Percentiles rank a stretch among this genome's conserved stretches.
These are phyloP conservation scores for Leptodactylus fallax DNA, from an alignment of 2,797 vertebrate species.

Conservation along the genomic window DNA sequence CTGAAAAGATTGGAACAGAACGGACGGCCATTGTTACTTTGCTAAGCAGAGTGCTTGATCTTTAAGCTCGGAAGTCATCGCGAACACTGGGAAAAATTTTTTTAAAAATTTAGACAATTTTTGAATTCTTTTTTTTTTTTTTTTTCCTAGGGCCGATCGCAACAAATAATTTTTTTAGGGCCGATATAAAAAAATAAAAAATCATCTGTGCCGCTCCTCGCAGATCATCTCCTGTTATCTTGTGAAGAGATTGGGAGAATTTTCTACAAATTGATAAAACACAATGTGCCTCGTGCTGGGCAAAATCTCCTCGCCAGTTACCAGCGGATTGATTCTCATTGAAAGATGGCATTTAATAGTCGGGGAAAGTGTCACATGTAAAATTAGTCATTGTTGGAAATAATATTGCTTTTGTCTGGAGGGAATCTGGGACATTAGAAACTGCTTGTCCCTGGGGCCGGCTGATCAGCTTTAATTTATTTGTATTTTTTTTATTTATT, in stretches of 20 bases:
- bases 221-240: conserved; percentile 66
- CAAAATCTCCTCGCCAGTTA: conserved; percentile 67
- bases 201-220: conserved; percentile 65
- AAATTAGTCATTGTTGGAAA: conserved; percentile 69
- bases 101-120: background rate
- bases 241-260: conserved; percentile 25
- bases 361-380: conserved; percentile 72
- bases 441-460: background rate
- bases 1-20: conserved; percentile 83
- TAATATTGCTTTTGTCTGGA: conserved; percentile 73
- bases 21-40: conserved; percentile 81
- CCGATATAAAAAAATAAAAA: conserved; percentile 8
- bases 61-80: conserved; percentile 74
- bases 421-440: conserved; percentile 66
- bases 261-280: conserved; percentile 67
- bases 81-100: conserved; percentile 70
- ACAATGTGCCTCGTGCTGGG: conserved; percentile 63
- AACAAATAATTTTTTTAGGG: conserved; percentile 10
- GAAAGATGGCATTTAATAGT: conserved; percentile 66
- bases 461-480: background rate
- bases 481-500: background rate
- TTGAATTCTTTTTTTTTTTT: background rate
- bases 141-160: conserved; percentile 15
- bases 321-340: too few relatives aligned
- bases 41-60: conserved; percentile 80